Evolutionary conservation across 1,140 invertebrate genomes (phyloP).

Genomic region (Kradibia gibbosae): DNA sequence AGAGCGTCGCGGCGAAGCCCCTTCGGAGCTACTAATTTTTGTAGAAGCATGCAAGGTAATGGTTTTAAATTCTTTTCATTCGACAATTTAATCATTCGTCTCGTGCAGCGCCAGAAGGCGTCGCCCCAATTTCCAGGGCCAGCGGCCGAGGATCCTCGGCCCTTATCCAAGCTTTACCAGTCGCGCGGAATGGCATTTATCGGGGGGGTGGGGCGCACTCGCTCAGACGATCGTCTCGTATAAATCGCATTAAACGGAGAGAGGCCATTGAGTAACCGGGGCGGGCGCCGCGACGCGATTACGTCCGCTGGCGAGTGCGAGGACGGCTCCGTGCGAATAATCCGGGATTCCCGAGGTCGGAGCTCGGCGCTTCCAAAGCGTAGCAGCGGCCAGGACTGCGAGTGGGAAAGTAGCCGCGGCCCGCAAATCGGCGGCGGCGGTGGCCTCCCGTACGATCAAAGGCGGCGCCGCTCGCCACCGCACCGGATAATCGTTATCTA

Average conservation of each 20-base stretch:
- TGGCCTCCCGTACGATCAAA: conserved; percentile 48
- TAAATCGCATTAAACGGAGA: neutral
- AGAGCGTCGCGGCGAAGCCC: neutral
- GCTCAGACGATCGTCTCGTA: neutral
- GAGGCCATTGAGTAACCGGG: neutral
- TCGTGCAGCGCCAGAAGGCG: neutral
- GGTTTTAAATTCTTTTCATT: neutral
- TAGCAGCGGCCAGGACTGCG: neutral
- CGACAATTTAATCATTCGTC: neutral
- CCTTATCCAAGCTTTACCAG: neutral
- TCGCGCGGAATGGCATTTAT: neutral
- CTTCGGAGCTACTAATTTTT: neutral
- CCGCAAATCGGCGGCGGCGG: neutral
- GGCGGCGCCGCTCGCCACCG: conserved; percentile 38
- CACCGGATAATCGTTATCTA: conserved; percentile 63
- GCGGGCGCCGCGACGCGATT: neutral
- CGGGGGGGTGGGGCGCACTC: neutral
- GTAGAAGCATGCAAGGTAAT: conserved; percentile 24
- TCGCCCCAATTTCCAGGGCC: neutral
- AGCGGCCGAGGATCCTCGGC: neutral
- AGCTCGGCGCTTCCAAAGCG: neutral
- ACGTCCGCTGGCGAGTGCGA: neutral
- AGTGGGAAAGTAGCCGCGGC: neutral
- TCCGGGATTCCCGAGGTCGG: too few relatives aligned
- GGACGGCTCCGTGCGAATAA: neutral